These are phyloP conservation scores for Lysandra coridon DNA, from an alignment of 2,888 invertebrate species.

Conservation along the genomic window DNA sequence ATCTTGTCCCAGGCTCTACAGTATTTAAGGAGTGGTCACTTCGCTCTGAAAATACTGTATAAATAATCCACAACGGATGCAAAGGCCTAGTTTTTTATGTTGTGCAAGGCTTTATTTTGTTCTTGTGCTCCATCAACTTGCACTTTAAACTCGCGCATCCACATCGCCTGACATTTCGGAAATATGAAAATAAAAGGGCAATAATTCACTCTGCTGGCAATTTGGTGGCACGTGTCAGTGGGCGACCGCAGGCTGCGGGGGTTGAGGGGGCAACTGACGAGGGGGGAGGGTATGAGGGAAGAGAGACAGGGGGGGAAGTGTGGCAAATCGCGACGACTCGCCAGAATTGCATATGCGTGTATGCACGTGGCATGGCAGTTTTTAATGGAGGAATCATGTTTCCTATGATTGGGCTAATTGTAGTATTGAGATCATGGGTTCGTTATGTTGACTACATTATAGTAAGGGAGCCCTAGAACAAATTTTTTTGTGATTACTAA, in stretches of 20 bases:
- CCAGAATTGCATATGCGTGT: slow-evolving; percentile 71
- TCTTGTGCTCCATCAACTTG: background rate
- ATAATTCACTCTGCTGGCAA: slow-evolving; percentile 22
- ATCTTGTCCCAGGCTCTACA: too few relatives aligned
- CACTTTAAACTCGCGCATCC: background rate
- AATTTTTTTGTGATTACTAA: too few relatives aligned
- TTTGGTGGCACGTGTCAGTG: slow-evolving; percentile 31
- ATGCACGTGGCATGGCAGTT: slow-evolving; percentile 53
- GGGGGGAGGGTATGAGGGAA: background rate
- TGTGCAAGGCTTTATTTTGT: background rate
- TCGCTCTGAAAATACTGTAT: too few relatives aligned
- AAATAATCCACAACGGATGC: too few relatives aligned
- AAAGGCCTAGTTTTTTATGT: too few relatives aligned
- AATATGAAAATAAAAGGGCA: slow-evolving; percentile 21
- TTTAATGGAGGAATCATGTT: slow-evolving; percentile 45
- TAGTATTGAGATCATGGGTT: background rate
- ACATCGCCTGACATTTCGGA: background rate
- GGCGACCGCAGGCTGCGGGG: slow-evolving; percentile 18
- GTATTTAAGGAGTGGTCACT: too few relatives aligned
- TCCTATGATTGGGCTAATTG: slow-evolving; percentile 22
- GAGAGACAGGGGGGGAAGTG: slow-evolving; percentile 50
- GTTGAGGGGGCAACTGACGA: background rate
- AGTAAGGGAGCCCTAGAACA: too few relatives aligned
- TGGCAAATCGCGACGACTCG: slow-evolving; percentile 64
- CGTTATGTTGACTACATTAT: background rate